Evolutionary conservation across 1,140 invertebrate genomes (phyloP), one percentile per base, ranked within the genome.

Genomic region (Calycopis cecrops): DNA sequence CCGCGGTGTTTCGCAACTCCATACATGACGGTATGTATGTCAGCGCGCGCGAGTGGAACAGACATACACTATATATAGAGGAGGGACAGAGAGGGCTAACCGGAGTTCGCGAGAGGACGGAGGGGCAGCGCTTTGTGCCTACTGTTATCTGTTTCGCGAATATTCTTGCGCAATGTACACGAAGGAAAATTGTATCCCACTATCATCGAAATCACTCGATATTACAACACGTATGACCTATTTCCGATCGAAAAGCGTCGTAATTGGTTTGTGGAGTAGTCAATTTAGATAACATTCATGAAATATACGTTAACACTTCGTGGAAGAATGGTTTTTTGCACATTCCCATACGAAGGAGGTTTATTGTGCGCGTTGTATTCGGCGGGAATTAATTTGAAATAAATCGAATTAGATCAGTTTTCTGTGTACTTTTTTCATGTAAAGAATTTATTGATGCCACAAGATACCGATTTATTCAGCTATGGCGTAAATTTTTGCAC

Each of bases 91-190:
- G 71, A 83, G 10, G 57, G 34, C 11, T 48, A 66, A 79, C 67
- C 72, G 71, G 73, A 78, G 74, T 85, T 72, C 77, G 73, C 71
- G 73, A 85, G 77, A 79, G 73, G 71, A 79, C 71, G 77, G 83
- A 79, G 80, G 80, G 80, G 78, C 73, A 69, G 54, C 58, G 55
- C 60, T 72, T 63, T 59, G 63, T 84, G 74, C 75, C 73, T 79
- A 81, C 69, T 76, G 71, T 76, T 82, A 84, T 84, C 80, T 83
- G 76, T 86, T 28, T 86, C 75, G 83, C 83, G 83, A 86, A 85
- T 82, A 85, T 84, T 69, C 62, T 86, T 85, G 74, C 76, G 79
- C 75, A 84, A 86, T 51, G 78, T 83, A 85, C 81, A 80, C 21
- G 61, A 48, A 69, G 64, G 62, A 70, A 79, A 80, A 82, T 76